A percentile compares a stretch with the other conserved stretches of the same genome.
These are phyloP conservation scores for Drosophila tripunctata DNA, from an alignment of 2,888 invertebrate genomes.

Conservation along the genomic window DNA sequence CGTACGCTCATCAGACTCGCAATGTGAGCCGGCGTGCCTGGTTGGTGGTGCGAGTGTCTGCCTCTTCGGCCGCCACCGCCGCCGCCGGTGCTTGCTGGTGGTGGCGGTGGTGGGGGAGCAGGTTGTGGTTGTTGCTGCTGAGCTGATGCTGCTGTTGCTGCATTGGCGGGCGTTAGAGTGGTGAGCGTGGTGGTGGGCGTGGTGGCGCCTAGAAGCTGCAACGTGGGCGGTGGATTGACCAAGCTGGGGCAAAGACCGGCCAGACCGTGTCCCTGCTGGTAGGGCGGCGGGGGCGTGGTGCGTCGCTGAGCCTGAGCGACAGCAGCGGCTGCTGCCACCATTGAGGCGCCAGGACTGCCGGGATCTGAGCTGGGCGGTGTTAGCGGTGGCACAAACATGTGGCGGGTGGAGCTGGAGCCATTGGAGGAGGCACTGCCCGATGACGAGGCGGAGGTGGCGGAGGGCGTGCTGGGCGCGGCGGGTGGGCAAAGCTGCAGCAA, in stretches of 20 bases:
- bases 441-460: slow-evolving; percentile 82
- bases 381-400: slow-evolving; percentile 92
- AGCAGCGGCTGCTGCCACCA: slow-evolving; percentile 86
- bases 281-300: slow-evolving; percentile 82
- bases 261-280: slow-evolving; percentile 80
- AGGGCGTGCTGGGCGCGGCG: slow-evolving; percentile 78
- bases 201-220: slow-evolving; percentile 54
- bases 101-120: slow-evolving; percentile 37
- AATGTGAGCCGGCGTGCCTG: slow-evolving; percentile 80
- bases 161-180: slow-evolving; percentile 67
- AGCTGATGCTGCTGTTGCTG: slow-evolving; percentile 36
- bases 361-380: slow-evolving; percentile 96
- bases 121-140: slow-evolving; percentile 42
- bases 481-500: slow-evolving; percentile 81
- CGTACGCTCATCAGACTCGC: slow-evolving; percentile 82
- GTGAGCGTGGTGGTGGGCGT: slow-evolving; percentile 69
- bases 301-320: slow-evolving; percentile 78
- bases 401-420: slow-evolving; percentile 84
- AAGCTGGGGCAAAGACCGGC: slow-evolving; percentile 78
- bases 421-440: slow-evolving; percentile 84
- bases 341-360: slow-evolving; percentile 90
- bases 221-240: slow-evolving; percentile 65
- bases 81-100: slow-evolving; percentile 39
- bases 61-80: slow-evolving; percentile 64
- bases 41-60: slow-evolving; percentile 74